These are phyloP conservation scores for Macrosiphum euphorbiae DNA, from an alignment of 2,888 invertebrate species.

Conservation along the genomic window DNA sequence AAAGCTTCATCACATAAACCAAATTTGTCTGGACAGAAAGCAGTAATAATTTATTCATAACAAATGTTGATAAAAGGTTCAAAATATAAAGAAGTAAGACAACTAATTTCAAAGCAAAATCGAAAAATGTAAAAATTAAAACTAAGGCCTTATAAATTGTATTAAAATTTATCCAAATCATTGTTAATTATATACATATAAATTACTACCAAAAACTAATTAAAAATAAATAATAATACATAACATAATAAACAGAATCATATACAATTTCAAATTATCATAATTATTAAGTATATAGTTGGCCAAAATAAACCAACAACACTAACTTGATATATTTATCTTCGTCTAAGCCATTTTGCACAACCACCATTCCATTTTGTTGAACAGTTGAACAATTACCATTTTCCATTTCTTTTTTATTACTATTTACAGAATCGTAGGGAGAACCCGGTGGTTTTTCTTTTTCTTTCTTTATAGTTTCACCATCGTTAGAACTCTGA, in stretches of 20 bases:
- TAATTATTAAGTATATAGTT: background rate
- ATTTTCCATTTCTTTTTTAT: constrained; percentile 70
- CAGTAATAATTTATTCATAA: background rate
- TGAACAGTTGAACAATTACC: constrained; percentile 68
- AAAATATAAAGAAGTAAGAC: background rate
- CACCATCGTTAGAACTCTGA: constrained; percentile 69
- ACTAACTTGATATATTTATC: constrained; percentile 93
- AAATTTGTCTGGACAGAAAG: background rate
- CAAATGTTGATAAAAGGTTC: background rate
- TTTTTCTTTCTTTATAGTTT: constrained; percentile 72
- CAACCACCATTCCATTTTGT: constrained; percentile 74
- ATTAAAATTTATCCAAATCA: background rate
- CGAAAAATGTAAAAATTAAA: background rate
- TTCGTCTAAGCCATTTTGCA: constrained; percentile 83
- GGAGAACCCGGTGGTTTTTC: constrained; percentile 74
- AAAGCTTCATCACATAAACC: background rate
- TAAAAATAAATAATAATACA: background rate
- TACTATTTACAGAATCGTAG: constrained; percentile 71
- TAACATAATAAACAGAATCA: background rate
- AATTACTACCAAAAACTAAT: background rate
- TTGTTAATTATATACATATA: no score
- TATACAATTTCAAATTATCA: background rate
- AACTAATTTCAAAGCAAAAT: background rate
- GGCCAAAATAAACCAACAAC: constrained; percentile 51
- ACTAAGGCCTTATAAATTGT: background rate